phyloP scores from a whole-genome alignment of 1,140 invertebrate species.

The Danaus melanippus region DNA sequence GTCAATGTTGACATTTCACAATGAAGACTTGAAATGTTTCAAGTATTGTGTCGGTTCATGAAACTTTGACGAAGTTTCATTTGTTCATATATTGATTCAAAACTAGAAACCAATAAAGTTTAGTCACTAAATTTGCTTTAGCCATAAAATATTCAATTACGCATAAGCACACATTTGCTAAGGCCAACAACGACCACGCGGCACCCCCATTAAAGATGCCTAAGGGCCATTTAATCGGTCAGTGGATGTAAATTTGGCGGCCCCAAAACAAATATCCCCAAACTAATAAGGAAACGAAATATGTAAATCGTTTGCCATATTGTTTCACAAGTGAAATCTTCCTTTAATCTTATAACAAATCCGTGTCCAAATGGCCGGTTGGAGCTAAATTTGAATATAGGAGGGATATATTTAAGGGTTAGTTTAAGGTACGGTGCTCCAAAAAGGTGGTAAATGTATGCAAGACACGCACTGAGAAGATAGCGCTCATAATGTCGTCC shows the following conservation, averaged over 20 bases:
- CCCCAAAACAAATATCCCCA: conserved; percentile 71
- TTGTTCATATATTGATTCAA: neutral
- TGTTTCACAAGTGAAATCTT: conserved; percentile 73
- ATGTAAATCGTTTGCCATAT: conserved; percentile 71
- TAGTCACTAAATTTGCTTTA: conserved; percentile 54
- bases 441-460: conserved; percentile 61
- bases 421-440: conserved; percentile 40
- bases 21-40: conserved; percentile 13
- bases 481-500: conserved; percentile 66
- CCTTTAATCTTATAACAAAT: conserved; percentile 75
- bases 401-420: conserved; percentile 62
- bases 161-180: conserved; percentile 69
- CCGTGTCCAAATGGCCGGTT: conserved; percentile 71
- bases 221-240: conserved; percentile 72
- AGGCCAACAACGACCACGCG: conserved; percentile 69
- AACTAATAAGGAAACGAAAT: conserved; percentile 73
- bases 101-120: conserved; percentile 52
- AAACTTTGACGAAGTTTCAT: too few relatives aligned
- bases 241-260: conserved; percentile 69
- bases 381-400: conserved; percentile 68
- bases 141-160: conserved; percentile 72
- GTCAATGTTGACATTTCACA: conserved; percentile 42
- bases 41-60: conserved; percentile 2
- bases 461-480: conserved; percentile 64
- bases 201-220: conserved; percentile 71